Base-by-base conservation (phyloP, 2,113 vertebrate species). In the Podocnemis expansa region DNA sequence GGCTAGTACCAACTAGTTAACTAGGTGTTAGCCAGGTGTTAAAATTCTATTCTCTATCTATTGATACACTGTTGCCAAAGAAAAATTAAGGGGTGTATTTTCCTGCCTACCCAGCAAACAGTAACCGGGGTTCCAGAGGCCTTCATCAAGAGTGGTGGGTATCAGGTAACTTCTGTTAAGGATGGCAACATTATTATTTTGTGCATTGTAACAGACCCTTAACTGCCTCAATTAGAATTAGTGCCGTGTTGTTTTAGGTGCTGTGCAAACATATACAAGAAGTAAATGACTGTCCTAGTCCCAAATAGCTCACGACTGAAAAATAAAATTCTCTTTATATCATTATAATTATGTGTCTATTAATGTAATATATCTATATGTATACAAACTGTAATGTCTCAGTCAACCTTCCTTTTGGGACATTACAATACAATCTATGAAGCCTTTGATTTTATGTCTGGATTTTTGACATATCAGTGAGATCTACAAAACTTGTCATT, bases 1-100 rank as follows among this genome's bases (percentile, higher is more conserved):
- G 84, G 16, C 73, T 81, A 6, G 80, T 83, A 79, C 51, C 25
- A 96, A 90, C 83, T 93, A 89, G 88, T 96, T 93, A 76, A 75
- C 81, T 94, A 91, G 43, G 70, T 75, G 24, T 43, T 43, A 43
- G 25, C 5, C 2, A 43, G 22, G 24, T 75, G 38, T 73, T 22
- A 75, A 75, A 19, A 75, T 75, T 75, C 41, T 43, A 43, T 25
- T 75, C 11, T 75, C 41, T 75, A 41, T 43, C 41, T 52, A 19
- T 88, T 6, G 89, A 84, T 79, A 83, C 87, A 73, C 78, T 84
- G 55, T 31, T 52, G 87, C 41, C 14, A 88, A 83, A 55, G 38
- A 83, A 85, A 82, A 73, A 75, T 75, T 24, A 78, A 93, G 45
- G 25, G 55, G 1, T 1, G 49, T 6, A 78, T n/a, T 96, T 81